Conservation (phyloP, 2,888 invertebrate genomes). For the Zonitis immaculata region DNA sequence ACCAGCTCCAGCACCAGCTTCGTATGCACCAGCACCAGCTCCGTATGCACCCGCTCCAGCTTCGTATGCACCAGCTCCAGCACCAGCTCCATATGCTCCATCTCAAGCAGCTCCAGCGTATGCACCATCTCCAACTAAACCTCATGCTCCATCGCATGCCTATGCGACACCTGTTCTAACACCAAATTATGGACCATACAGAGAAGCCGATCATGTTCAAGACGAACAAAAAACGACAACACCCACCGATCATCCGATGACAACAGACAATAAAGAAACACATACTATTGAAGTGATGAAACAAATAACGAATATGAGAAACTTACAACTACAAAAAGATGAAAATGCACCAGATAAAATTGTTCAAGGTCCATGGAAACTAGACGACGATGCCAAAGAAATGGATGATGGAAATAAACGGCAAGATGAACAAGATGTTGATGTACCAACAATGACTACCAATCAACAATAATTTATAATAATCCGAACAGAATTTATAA, state of each 20-base stretch:
- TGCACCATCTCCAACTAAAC: slow-evolving; percentile 7
- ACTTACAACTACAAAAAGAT: background rate
- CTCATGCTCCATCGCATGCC: background rate
- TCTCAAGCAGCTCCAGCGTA: slow-evolving; percentile 7
- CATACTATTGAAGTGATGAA: slow-evolving; percentile 36
- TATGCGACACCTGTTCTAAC: background rate
- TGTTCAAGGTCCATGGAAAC: background rate
- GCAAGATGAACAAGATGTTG: background rate
- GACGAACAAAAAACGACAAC: background rate
- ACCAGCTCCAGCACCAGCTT: background rate
- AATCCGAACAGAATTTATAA: background rate
- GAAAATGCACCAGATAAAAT: background rate
- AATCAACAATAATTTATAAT: background rate
- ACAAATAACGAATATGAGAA: slow-evolving; percentile 28
- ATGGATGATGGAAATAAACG: background rate
- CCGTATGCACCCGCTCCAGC: background rate
- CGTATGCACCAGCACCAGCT: slow-evolving; percentile 9
- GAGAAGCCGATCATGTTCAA: background rate
- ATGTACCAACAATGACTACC: background rate
- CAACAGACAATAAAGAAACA: slow-evolving; percentile 26
- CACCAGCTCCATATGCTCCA: slow-evolving; percentile 13
- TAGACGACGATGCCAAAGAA: background rate
- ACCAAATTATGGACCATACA: background rate
- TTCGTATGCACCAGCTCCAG: slow-evolving; percentile 10
- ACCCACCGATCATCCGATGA: background rate